Conservation (phyloP, 2,113 vertebrate genomes). For the Rhinopomastus cyanomelas region DNA sequence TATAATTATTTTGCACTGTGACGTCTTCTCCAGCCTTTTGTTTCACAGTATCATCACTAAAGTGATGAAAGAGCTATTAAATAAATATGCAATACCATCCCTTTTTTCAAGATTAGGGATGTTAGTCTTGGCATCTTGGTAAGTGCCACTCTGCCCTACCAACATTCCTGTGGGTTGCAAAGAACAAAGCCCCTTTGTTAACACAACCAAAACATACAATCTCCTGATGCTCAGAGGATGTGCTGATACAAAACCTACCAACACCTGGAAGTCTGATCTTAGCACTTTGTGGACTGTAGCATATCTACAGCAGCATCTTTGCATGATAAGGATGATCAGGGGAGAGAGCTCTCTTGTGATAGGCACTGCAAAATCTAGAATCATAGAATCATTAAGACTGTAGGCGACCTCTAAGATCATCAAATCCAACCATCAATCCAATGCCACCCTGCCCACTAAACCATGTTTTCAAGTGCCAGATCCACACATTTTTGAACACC, state of each 20-base stretch:
- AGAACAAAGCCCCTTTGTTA: background rate
- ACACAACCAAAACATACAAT: background rate
- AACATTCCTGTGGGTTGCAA: background rate
- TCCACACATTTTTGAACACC: no score
- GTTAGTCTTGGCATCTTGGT: background rate
- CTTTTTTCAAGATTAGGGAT: background rate
- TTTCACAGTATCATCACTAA: slow-evolving; percentile 2
- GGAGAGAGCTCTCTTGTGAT: background rate
- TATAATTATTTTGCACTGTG: slow-evolving; percentile 48
- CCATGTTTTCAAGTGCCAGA: no score
- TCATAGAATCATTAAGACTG: no score
- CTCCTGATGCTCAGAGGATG: background rate
- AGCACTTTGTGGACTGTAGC: background rate
- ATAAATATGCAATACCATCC: background rate
- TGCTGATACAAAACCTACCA: background rate
- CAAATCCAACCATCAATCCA: no score
- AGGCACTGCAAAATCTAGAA: no score
- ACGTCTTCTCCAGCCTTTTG: slow-evolving; percentile 6
- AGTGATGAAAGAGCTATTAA: slow-evolving; percentile 29
- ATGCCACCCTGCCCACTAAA: no score
- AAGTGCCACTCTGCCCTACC: background rate
- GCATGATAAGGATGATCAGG: background rate
- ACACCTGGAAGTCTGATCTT: background rate
- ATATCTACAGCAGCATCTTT: background rate
- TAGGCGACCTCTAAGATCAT: no score